These are phyloP conservation scores for Halichondria panicea DNA, from an alignment of 37 sponge, comb jelly and placozoan species.

Conservation along the genomic window DNA sequence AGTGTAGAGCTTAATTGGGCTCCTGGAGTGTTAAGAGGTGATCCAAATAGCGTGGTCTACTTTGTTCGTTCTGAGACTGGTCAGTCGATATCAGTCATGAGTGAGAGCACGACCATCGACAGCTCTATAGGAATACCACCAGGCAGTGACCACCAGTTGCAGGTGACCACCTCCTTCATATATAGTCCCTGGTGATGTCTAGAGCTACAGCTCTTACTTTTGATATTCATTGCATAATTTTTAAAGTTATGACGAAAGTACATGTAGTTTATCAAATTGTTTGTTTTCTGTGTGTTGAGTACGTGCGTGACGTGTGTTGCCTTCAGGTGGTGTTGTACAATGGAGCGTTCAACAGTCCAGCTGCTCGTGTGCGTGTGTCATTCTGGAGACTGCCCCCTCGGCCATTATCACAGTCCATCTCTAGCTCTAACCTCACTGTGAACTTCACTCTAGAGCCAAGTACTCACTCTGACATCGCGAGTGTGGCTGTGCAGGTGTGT, in stretches of 20 bases:
- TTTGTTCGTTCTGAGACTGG: no score
- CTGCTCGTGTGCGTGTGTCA: not conserved
- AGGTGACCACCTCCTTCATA: no score
- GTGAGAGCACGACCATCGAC: no score
- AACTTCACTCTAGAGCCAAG: not conserved
- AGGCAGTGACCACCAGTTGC: no score
- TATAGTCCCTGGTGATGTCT: no score
- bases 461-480: not conserved
- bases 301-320: not conserved
- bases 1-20: not conserved
- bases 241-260: no score
- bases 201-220: no score
- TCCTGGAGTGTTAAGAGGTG: not conserved
- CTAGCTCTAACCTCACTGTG: not conserved
- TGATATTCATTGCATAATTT: no score
- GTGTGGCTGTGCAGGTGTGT: not conserved
- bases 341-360: constrained; percentile 21
- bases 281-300: not conserved
- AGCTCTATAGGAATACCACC: no score
- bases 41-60: not conserved
- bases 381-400: constrained; percentile 32
- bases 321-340: constrained; percentile 30
- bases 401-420: not conserved
- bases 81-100: no score
- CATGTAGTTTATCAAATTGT: not conserved